These are phyloP conservation scores for Macrostomum cliftonense DNA, from an alignment of 2,888 invertebrate genomes.

Conservation along the genomic window DNA sequence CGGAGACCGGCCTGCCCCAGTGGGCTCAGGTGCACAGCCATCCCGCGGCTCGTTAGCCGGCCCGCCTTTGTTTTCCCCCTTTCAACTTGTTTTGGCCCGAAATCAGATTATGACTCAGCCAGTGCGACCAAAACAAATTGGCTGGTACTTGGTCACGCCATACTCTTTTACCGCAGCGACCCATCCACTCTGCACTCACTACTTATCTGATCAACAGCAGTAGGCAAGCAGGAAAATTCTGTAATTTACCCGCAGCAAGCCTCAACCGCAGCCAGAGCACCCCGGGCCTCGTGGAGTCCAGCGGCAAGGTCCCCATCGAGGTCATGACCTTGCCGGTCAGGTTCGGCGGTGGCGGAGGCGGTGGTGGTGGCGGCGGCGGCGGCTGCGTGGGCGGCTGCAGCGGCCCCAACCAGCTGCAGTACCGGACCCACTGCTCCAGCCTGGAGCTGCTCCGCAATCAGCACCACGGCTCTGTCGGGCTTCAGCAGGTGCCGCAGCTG, in stretches of 20 bases:
- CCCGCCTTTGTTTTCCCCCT: too few species aligned
- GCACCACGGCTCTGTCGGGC: background rate
- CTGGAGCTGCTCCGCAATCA: background rate
- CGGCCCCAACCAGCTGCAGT: background rate
- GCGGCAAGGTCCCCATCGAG: constrained; percentile 55
- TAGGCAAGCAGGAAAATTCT: too few species aligned
- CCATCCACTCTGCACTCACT: too few species aligned
- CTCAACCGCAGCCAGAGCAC: constrained; percentile 88
- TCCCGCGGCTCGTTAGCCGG: too few species aligned
- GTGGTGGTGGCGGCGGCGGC: background rate
- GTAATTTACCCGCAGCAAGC: constrained; percentile 54
- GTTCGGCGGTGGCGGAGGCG: background rate
- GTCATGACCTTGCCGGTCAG: constrained; percentile 17
- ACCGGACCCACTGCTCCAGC: background rate
- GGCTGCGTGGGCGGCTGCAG: background rate
- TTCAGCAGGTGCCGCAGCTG: background rate
- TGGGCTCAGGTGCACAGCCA: too few species aligned
- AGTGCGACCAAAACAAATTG: too few species aligned
- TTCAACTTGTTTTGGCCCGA: too few species aligned
- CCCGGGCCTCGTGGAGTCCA: constrained; percentile 78
- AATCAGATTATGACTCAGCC: too few species aligned
- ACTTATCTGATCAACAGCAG: too few species aligned
- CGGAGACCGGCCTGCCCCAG: too few species aligned
- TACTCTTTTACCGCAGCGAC: too few species aligned
- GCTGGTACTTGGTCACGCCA: too few species aligned